Percentiles rank a stretch among this genome's conserved stretches.
These are phyloP conservation scores for Naso thynnoides DNA, from an alignment of 2,797 vertebrate genomes.

Conservation along the genomic window DNA sequence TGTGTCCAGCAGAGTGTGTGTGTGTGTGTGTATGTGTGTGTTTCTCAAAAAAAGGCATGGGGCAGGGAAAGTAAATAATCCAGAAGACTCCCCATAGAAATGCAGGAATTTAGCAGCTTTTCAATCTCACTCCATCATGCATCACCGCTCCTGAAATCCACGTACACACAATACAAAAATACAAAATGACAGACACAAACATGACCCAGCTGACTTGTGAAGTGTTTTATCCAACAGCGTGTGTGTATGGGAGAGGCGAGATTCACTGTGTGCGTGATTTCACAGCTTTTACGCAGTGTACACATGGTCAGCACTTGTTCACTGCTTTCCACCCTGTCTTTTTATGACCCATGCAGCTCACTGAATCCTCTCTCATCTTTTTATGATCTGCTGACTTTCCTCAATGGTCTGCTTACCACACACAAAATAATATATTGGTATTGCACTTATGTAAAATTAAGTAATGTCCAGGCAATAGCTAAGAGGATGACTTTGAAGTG, in stretches of 20 bases:
- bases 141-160: slow-evolving; percentile 6
- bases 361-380: slow-evolving; percentile 32
- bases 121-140: slow-evolving; percentile 38
- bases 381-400: not conserved
- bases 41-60: not conserved
- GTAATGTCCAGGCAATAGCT: no score
- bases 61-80: slow-evolving; percentile 49
- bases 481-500: no score
- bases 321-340: slow-evolving; percentile 36
- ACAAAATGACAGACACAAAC: slow-evolving; percentile 28
- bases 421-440: no score
- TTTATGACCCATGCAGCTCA: slow-evolving; percentile 57
- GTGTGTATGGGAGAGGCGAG: not conserved
- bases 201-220: slow-evolving; percentile 25
- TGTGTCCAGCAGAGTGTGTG: not conserved
- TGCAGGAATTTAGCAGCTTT: slow-evolving; percentile 49
- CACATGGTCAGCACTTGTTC: slow-evolving; percentile 77
- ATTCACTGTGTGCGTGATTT: slow-evolving; percentile 15
- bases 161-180: slow-evolving; percentile 21
- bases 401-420: no score
- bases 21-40: not conserved
- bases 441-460: no score
- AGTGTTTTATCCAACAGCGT: slow-evolving; percentile 11
- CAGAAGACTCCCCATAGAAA: slow-evolving; percentile 36
- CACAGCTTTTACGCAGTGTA: slow-evolving; percentile 14